A percentile compares a stretch with the other conserved stretches of the same genome.
These are phyloP conservation scores for Rhinoraja longicauda DNA, from an alignment of 2,797 vertebrate species.

Conservation along the genomic window DNA sequence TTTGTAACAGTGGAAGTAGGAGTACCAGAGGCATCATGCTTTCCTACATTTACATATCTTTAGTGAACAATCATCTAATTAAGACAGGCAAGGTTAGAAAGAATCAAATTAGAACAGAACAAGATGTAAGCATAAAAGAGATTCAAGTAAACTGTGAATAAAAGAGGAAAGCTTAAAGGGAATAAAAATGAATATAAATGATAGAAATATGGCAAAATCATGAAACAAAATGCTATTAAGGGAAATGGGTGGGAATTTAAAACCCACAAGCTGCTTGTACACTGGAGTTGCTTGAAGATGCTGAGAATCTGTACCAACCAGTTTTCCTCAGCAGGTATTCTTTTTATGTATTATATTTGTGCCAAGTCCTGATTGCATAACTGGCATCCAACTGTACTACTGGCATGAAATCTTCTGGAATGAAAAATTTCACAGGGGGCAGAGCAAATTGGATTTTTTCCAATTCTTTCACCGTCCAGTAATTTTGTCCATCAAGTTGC, in stretches of 20 bases:
- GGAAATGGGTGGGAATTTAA: neutral
- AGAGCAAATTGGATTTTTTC: neutral
- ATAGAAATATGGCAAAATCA: neutral
- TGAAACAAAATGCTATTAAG: neutral
- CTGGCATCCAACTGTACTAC: neutral
- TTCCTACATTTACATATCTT: neutral
- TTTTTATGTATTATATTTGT: neutral
- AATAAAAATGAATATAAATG: neutral
- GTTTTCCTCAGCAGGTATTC: neutral
- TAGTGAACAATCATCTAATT: neutral
- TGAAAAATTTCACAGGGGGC: neutral
- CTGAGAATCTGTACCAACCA: neutral
- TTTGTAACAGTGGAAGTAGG: neutral
- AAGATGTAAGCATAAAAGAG: neutral
- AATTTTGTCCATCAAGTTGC: neutral
- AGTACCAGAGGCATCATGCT: neutral
- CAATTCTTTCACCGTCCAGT: neutral
- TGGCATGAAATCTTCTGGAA: neutral
- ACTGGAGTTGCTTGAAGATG: neutral
- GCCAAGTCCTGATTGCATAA: neutral
- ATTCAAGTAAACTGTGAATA: neutral
- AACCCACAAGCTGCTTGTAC: neutral
- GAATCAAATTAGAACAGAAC: neutral
- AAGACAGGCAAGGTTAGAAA: neutral
- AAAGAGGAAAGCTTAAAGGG: neutral